phyloP scores from a whole-genome alignment of 2,113 vertebrate species.

The Tretioscincus oriximinensis region DNA sequence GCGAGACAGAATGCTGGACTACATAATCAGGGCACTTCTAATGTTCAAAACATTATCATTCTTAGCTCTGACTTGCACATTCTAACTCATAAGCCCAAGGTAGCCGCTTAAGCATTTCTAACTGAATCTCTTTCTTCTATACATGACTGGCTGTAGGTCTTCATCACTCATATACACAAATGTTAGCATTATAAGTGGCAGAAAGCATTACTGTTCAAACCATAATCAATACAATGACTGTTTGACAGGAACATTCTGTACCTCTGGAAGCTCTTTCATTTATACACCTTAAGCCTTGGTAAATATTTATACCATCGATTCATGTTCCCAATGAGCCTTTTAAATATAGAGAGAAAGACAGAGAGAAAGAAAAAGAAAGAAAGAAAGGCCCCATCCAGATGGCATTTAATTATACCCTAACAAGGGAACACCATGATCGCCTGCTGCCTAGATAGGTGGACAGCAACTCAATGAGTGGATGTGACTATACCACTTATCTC shows the following conservation, averaged over 20 bases:
- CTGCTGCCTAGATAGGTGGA: too few relatives aligned
- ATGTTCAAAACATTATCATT: too few relatives aligned
- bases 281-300: constrained; percentile 53
- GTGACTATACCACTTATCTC: too few relatives aligned
- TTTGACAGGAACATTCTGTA: constrained; percentile 49
- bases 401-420: too few relatives aligned
- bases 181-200: constrained; percentile 1
- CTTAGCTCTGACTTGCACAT: too few relatives aligned
- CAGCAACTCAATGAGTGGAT: too few relatives aligned
- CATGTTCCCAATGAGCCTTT: constrained; percentile 32
- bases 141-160: constrained; percentile 1
- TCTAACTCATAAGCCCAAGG: too few relatives aligned
- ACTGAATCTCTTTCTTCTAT: neutral
- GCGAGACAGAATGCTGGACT: too few relatives aligned
- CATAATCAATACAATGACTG: constrained; percentile 44
- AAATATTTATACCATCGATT: constrained; percentile 71
- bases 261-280: constrained; percentile 52
- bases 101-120: neutral
- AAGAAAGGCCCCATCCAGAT: too few relatives aligned
- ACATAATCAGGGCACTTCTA: too few relatives aligned
- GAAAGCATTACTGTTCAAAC: constrained; percentile 29
- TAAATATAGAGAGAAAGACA: neutral
- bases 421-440: too few relatives aligned
- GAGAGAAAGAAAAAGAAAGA: too few relatives aligned
- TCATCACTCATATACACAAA: neutral